Base-by-base conservation (phyloP, 2,113 vertebrate genomes). In the Aspidoscelis tigris region DNA sequence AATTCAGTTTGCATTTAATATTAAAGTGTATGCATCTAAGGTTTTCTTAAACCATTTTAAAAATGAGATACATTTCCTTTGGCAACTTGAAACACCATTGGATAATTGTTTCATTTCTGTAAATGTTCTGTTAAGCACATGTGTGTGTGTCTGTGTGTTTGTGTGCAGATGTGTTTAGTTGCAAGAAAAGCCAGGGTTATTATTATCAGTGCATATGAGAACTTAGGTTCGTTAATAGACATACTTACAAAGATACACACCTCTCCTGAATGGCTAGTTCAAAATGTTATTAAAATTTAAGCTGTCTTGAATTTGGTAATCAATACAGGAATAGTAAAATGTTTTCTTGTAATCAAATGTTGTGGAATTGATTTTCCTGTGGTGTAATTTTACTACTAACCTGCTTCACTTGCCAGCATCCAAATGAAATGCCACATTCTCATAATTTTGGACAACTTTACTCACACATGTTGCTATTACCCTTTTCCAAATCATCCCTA, bases 11-110 rank as follows among this genome's bases (percentile, higher is more conserved):
- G 21, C 80, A 82, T 88, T 90, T 88, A 91, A 90, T 88, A 87
- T 91, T 83, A 65, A 84, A 92, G 89, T 87, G 33, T 81, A 72
- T 82, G 90, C 16, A 91, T 89, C 90, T 87, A 72, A 83, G 73
- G 86, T 84, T 89, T 93, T 94, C 88, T 93, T 94, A 92, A 92
- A 94, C 92, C 89, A 88, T 86, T 50, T 8, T 84, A 41, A 33
- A 91, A 80, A 81, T 80, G 79, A 84, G 81, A 1, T 79, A 85
- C 80, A 18, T 58, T 76, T 82, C 3, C 47, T 69, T 84, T 80
- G 88, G 85, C 87, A 91, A 71, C 68, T 69, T 9, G 61, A 0
- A 86, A 76, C 88, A 79, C 82, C 61, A 87, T 84, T 83, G 70
- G 84, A 68, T 81, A 87, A 82, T 78, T 26, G 65, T 3, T 18